These are phyloP conservation scores for Stenichneumon culpator DNA, from an alignment of 2,888 invertebrate genomes.

Conservation along the genomic window DNA sequence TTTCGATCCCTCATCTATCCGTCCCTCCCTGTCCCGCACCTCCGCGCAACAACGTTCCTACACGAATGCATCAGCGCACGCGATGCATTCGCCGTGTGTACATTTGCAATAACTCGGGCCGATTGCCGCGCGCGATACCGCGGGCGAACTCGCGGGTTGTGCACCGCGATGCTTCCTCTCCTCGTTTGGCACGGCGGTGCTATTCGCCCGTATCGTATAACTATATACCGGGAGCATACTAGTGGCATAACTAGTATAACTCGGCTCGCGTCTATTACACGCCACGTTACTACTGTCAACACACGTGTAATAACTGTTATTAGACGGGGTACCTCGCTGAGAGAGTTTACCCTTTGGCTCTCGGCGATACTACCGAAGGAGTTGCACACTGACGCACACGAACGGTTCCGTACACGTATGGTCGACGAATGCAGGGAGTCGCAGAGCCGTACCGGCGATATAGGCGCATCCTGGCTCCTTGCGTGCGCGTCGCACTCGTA, in stretches of 20 bases:
- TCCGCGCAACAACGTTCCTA: background rate
- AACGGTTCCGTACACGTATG: constrained; percentile 14
- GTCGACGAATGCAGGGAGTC: constrained; percentile 38
- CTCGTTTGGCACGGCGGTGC: constrained; percentile 41
- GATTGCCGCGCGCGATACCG: constrained; percentile 22
- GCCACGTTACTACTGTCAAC: constrained; percentile 82
- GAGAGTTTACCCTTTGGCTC: constrained; percentile 70
- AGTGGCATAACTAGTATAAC: constrained; percentile 51
- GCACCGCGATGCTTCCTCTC: constrained; percentile 33
- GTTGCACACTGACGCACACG: constrained; percentile 16
- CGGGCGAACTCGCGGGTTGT: constrained; percentile 24
- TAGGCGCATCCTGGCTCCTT: constrained; percentile 24
- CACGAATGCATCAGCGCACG: constrained; percentile 41
- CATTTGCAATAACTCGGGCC: constrained; percentile 53
- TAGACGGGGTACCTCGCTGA: constrained; percentile 73
- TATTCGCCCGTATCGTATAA: constrained; percentile 38
- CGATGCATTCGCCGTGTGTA: constrained; percentile 35
- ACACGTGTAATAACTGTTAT: constrained; percentile 82
- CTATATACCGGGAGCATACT: constrained; percentile 58
- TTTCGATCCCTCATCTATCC: background rate
- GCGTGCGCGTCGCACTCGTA: constrained; percentile 22
- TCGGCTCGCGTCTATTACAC: constrained; percentile 74
- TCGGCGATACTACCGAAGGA: constrained; percentile 55
- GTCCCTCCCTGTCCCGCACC: background rate
- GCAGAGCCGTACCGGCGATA: constrained; percentile 30